Base-by-base conservation (phyloP, 2,113 vertebrate genomes). In the Gallinago undulata region DNA sequence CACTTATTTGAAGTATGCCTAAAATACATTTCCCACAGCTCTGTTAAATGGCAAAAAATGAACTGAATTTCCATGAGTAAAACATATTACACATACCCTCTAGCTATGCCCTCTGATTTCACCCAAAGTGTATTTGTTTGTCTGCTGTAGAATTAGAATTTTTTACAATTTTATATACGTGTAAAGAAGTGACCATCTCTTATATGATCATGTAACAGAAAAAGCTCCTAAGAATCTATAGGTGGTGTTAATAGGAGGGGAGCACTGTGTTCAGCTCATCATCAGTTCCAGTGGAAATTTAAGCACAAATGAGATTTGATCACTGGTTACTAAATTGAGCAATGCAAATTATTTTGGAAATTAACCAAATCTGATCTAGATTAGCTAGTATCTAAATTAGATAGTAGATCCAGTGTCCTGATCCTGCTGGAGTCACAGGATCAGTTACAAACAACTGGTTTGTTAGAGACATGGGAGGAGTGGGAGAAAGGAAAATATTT, bases 31-130 rank as follows among this genome's bases (percentile, higher is more conserved):
- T 94, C 74, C 89, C 60, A 94, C 21, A 88, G 23, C 10, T 94
- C 62, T 93, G 48, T 64, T 76, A 91, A 96, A 82, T 82, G 47
- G 25, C 57, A 90, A 84, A 85, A 96, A 97, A 92, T 64, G 8
- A 84, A 94, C 18, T 67, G 31, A 62, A 79, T 95, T 96, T 97
- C 87, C 70, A 19, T 13, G 19, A 51, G 51, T 48, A 73, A 81
- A 70, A 88, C 21, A 48, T n/a, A 39, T 47, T 74, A 62, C 6
- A 55, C 93, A 19, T 63, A 84, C 30, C 10, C 10, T 64, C 11
- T 84, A 67, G 4, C 11, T 48, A 15, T 9, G 6, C 66, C 35
- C 35, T 93, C 74, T 17, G 13, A 83, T 95, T 94, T 94, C 25
- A 95, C 30, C 10, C 31, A 33, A 48, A n/a, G 23, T 45, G 1